Base-by-base conservation (phyloP, 2,888 invertebrate species). In the Andrena camellia region DNA sequence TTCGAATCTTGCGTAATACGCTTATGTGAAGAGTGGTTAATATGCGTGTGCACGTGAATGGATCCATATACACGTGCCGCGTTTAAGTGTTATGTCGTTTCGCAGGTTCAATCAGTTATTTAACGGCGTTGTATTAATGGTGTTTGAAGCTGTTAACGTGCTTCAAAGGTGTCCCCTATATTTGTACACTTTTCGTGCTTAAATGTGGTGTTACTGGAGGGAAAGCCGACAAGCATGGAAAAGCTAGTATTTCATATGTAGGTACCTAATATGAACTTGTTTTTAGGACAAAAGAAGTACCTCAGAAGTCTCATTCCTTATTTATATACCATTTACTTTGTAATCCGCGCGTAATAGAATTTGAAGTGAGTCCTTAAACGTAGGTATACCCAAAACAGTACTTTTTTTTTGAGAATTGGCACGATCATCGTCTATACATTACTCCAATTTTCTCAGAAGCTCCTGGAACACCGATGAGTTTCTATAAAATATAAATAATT, bases 1-100 rank as follows among this genome's bases (percentile, higher is more conserved):
- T 89, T 89, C 89, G 83, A 86, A 89, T 84, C 85, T 86, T 85
- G 83, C 73, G 66, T 77, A 72, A 77, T 68, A 54, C 35, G 80
- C 31, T 59, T 29, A 62, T 74, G 57, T 69, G 73, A 70, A 68
- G 66, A 73, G 72, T 57, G 78, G 54, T 59, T 73, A 83, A 73
- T 50, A 67, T 52, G 63, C 48, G 73, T 72, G 31, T 60, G 54
- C 72, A 48, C 66, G 63, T 70, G 42, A 62, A 31, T 59, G 77
- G 17, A 23, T 57, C 10, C 10, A 20, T 35, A 33, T 67, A 42
- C 10, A 50, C 31, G 66, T 52, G 63, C 48, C 33, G 23, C 35
- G 48, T 69, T 70, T 69, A 69, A 63, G 62, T 60, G 48, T 52
- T 48, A 48, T 54, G 52, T n/a, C 54, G 69, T 52, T 63, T 33